Evolutionary conservation across 2,797 vertebrate genomes (phyloP), one percentile per base, ranked within the genome.

Genomic region (Leptatherina wallacei): DNA sequence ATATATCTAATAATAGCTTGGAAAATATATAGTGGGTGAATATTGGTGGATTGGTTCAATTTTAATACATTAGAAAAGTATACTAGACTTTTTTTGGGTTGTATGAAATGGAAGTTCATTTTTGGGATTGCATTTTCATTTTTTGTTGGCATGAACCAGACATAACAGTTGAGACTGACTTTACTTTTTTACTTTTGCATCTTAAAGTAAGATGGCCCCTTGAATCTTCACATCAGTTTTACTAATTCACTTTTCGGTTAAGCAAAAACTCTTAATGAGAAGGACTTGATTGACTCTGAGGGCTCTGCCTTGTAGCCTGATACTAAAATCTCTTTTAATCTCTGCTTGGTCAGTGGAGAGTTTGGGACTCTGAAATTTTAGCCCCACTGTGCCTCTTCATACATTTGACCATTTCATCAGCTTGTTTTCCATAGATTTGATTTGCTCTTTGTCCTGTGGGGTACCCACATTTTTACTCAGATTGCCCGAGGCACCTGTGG

Each of bases 321-420:
- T 82, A 83, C 84, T 70, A 49, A 84, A 88, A 82, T 84, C 80
- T 81, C 81, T 86, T 84, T 89, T 79, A 84, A 77, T 87, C 27
- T 75, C 27, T 61, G 29, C 75, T 72, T 69, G 68, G 71, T 71
- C 80, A 69, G 47, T 61, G 65, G 83, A 81, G 77, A 75, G 55
- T 68, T 80, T 68, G 55, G 71, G 60, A 73, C 73, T 77, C 68
- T 61, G 59, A 77, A 73, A 81, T 42, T 1, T 54, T 75, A 59
- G 69, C 27, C 71, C 75, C 52, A 69, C 76, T 81, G 0, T 65
- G 13, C 38, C 52, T 77, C 77, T 74, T 69, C 66, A 62, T 69
- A 80, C 66, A 70, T 84, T 82, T 80, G 76, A 85, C 69, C 4
- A 77, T 67, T 66, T 87, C 78, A 67, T 88, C 83, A 71, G 68